These are phyloP conservation scores for Lithosia quadra DNA, from an alignment of 2,888 invertebrate genomes.

Conservation along the genomic window DNA sequence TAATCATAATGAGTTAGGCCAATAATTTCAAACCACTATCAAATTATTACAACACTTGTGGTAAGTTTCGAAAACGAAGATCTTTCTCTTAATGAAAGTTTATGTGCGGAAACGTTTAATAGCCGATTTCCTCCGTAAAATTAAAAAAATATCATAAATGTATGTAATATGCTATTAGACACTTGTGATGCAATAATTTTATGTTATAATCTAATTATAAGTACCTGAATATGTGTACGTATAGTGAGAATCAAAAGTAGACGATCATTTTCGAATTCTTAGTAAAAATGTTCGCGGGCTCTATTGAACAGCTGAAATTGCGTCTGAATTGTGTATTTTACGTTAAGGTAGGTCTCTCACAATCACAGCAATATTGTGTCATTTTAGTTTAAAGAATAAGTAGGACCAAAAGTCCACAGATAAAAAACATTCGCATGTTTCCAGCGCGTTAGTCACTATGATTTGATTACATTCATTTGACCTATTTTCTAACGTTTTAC, in stretches of 20 bases:
- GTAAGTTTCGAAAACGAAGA: conserved; percentile 32
- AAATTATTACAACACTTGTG: conserved; percentile 29
- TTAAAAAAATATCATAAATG: conserved; percentile 26
- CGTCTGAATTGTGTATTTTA: too few relatives aligned
- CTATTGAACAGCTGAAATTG: too few relatives aligned
- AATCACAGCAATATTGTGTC: background rate
- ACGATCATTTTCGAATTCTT: too few relatives aligned
- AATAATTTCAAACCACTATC: conserved; percentile 28
- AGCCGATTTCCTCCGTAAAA: conserved; percentile 43
- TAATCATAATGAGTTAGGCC: conserved; percentile 10
- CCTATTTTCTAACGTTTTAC: conserved; percentile 27
- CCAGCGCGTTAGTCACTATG: conserved; percentile 12
- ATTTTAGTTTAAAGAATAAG: background rate
- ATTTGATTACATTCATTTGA: conserved; percentile 31
- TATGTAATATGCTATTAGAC: conserved; percentile 15
- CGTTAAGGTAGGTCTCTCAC: too few relatives aligned
- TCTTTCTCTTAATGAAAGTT: conserved; percentile 36
- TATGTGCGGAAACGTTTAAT: conserved; percentile 48
- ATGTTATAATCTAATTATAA: background rate
- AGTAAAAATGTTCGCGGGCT: too few relatives aligned
- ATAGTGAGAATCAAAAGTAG: too few relatives aligned
- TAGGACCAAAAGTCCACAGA: background rate
- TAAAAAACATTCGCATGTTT: conserved; percentile 27
- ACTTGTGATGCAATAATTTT: conserved; percentile 8
- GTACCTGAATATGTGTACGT: background rate